Conservation (phyloP, 1,140 invertebrate genomes). For the Achroia grisella region DNA sequence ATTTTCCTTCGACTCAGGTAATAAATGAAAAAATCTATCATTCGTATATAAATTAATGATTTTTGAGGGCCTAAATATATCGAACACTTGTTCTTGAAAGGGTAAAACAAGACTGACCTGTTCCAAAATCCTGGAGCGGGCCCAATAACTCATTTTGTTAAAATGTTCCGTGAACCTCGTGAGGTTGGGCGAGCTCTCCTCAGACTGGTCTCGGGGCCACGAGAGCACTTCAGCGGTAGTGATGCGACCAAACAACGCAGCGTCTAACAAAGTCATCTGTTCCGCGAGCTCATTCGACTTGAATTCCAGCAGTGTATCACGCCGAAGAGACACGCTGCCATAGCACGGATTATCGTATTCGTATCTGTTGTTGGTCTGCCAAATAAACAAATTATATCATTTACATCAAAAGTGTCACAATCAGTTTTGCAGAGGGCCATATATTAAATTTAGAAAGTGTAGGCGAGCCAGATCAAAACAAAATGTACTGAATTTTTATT, state of each 20-base stretch:
- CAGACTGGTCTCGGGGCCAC: constrained; percentile 98
- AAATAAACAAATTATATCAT: neutral
- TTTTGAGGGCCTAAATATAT: too few relatives aligned
- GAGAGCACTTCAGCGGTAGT: constrained; percentile 97
- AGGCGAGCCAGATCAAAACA: too few relatives aligned
- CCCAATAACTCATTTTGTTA: constrained; percentile 99
- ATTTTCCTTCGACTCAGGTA: too few relatives aligned
- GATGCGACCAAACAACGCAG: constrained; percentile 96
- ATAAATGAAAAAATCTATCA: too few relatives aligned
- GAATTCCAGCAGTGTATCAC: constrained; percentile 89
- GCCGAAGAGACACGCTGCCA: constrained; percentile 69
- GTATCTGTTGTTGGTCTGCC: constrained; percentile 52
- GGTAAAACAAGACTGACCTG: constrained; percentile 54
- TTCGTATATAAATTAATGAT: too few relatives aligned
- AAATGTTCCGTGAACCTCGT: constrained; percentile 99
- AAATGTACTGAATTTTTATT: too few relatives aligned
- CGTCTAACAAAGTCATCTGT: constrained; percentile 98
- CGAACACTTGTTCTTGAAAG: too few relatives aligned
- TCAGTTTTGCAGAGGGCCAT: too few relatives aligned
- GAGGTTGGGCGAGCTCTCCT: constrained; percentile 96
- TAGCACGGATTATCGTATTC: constrained; percentile 56
- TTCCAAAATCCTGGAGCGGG: constrained; percentile 78
- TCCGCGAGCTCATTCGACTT: constrained; percentile 91
- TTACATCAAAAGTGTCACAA: too few relatives aligned
- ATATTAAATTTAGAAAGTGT: too few relatives aligned